These are phyloP conservation scores for Drosophila carrolli DNA, from an alignment of 1,140 invertebrate genomes.

Conservation along the genomic window DNA sequence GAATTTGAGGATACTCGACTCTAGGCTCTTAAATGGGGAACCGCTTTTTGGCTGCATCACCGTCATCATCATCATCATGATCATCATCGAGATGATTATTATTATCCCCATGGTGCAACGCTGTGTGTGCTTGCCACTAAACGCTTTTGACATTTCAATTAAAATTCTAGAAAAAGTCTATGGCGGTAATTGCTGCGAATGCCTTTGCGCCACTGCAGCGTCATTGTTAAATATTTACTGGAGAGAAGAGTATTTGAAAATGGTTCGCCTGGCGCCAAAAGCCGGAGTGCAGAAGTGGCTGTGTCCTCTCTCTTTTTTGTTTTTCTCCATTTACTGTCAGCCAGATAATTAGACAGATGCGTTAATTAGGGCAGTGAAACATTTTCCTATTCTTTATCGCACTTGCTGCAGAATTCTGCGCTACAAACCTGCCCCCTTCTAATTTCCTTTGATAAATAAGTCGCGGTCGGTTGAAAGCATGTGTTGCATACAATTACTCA, in stretches of 20 bases:
- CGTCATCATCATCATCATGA: conserved; percentile 26
- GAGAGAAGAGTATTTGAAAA: conserved; percentile 54
- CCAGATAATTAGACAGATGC: conserved; percentile 70
- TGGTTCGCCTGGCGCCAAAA: conserved; percentile 54
- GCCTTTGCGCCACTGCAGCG: conserved; percentile 29
- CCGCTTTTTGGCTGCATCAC: conserved; percentile 47
- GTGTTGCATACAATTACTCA: conserved; percentile 39
- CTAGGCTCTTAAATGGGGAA: conserved; percentile 13
- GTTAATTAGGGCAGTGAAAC: conserved; percentile 63
- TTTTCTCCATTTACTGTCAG: conserved; percentile 36
- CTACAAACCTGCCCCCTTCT: conserved; percentile 14
- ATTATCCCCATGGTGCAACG: conserved; percentile 25
- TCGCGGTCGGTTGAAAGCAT: conserved; percentile 15
- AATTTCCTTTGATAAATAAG: conserved; percentile 71
- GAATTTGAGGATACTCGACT: conserved; percentile 47
- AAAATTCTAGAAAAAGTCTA: conserved; percentile 77
- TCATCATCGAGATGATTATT: conserved; percentile 18
- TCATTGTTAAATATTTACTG: conserved; percentile 70
- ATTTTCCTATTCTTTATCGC: conserved; percentile 28
- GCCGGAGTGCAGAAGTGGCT: conserved; percentile 9
- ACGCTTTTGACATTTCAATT: conserved; percentile 83
- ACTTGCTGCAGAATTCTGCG: conserved; percentile 22
- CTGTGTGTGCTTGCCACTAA: conserved; percentile 72
- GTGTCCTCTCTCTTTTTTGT: background rate
- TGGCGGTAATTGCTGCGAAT: conserved; percentile 63